These are phyloP conservation scores for Nixonia krombeini DNA, from an alignment of 1,140 invertebrate genomes.

Conservation along the genomic window DNA sequence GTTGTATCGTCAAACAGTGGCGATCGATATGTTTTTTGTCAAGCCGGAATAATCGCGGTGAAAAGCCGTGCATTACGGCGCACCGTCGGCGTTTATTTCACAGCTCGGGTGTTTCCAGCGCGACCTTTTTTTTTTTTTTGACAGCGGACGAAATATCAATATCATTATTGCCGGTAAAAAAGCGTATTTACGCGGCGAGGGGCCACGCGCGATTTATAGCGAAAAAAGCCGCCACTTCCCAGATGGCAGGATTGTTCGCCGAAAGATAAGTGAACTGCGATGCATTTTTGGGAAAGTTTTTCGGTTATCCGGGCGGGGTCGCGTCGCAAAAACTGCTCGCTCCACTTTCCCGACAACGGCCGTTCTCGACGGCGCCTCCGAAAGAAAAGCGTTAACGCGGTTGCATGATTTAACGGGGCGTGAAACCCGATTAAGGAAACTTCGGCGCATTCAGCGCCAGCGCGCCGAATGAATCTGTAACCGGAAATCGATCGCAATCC, in stretches of 20 bases:
- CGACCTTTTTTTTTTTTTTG: neutral
- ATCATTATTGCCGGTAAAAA: neutral
- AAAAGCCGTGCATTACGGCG: too few relatives aligned
- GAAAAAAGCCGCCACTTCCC: conserved; percentile 9
- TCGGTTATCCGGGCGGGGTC: conserved; percentile 23
- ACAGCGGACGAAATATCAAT: neutral
- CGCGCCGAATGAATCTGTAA: conserved; percentile 21
- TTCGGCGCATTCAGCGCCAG: conserved; percentile 19
- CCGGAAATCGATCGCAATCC: conserved; percentile 44
- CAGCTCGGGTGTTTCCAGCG: neutral
- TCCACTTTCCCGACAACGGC: conserved; percentile 38
- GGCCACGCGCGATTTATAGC: conserved; percentile 3
- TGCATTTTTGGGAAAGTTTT: conserved; percentile 43
- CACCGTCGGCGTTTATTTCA: neutral
- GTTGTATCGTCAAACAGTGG: too few relatives aligned
- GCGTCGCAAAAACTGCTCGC: conserved; percentile 36
- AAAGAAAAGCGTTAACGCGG: conserved; percentile 44
- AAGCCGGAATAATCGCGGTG: too few relatives aligned
- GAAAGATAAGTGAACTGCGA: conserved; percentile 29
- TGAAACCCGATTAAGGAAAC: conserved; percentile 62
- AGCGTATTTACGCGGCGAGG: conserved; percentile 8
- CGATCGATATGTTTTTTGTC: too few relatives aligned
- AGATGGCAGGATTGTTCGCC: conserved; percentile 24
- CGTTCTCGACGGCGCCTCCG: conserved; percentile 12
- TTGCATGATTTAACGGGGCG: conserved; percentile 54